A percentile compares a stretch with the other conserved stretches of the same genome.
Conservation (phyloP, 2,113 vertebrate species). For the Octodon degus region DNA sequence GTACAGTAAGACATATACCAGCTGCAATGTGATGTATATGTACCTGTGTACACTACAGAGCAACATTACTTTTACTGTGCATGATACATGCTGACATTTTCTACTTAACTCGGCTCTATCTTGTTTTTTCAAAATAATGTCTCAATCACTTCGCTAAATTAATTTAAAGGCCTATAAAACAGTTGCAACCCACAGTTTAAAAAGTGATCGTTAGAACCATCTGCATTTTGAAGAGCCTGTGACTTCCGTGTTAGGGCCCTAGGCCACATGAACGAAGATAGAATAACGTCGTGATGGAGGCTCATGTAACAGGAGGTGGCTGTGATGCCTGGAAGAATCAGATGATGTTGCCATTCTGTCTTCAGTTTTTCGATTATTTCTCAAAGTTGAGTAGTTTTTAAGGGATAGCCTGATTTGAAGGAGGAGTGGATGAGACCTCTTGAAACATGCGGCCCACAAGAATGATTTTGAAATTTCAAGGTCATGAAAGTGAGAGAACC, state of each 20-base stretch:
- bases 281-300: not conserved
- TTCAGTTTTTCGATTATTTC: conserved; percentile 4
- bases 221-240: not conserved
- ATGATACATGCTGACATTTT: not conserved
- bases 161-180: not conserved
- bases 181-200: not conserved
- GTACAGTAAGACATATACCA: not conserved
- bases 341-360: not conserved
- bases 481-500: not conserved
- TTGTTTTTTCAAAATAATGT: conserved; percentile 35
- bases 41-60: not conserved
- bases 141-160: not conserved
- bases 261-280: not conserved
- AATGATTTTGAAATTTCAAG: not conserved
- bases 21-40: not conserved
- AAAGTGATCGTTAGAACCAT: not conserved
- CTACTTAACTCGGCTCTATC: not conserved
- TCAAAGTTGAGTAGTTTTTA: not conserved
- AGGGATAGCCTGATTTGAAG: not conserved
- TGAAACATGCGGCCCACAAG: not conserved
- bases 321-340: not conserved
- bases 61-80: not conserved
- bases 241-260: not conserved
- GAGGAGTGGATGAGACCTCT: not conserved
- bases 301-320: not conserved